Conservation (phyloP, 2,888 invertebrate genomes). For the Reticulitermes lucifugus region DNA sequence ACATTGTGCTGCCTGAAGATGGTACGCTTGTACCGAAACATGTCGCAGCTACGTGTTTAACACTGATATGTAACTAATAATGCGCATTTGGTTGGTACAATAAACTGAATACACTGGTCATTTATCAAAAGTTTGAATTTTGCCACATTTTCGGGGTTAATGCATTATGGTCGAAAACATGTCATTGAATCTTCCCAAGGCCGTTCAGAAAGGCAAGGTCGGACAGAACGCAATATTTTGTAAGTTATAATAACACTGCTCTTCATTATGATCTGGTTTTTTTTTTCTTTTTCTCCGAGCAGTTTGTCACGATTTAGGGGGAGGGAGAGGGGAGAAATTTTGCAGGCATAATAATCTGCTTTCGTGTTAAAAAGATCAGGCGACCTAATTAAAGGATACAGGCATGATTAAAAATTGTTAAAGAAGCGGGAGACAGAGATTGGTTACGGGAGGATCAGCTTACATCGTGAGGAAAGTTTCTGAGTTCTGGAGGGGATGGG, state of each 20-base stretch:
- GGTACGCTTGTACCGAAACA: too few relatives aligned
- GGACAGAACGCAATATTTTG: not conserved
- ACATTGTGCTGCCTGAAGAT: too few relatives aligned
- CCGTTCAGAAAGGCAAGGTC: constrained; percentile 7
- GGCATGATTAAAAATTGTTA: not conserved
- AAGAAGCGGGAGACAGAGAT: not conserved
- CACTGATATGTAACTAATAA: too few relatives aligned
- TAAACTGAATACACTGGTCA: too few relatives aligned
- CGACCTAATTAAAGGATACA: not conserved
- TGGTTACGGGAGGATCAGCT: too few relatives aligned
- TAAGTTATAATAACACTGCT: not conserved
- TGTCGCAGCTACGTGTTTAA: too few relatives aligned
- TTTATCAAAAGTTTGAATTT: too few relatives aligned
- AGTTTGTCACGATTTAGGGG: constrained; percentile 5
- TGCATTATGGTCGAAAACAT: not conserved
- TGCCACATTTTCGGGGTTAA: too few relatives aligned
- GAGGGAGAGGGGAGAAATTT: not conserved
- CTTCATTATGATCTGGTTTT: not conserved
- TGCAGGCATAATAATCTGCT: not conserved
- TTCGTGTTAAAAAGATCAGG: not conserved
- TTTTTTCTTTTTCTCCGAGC: not conserved
- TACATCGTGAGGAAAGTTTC: not conserved
- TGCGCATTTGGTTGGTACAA: too few relatives aligned
- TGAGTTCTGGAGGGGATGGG: not conserved
- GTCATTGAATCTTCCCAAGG: constrained; percentile 17